These are phyloP conservation scores for Alethe castanea DNA, from an alignment of 2,113 vertebrate genomes.

Conservation along the genomic window DNA sequence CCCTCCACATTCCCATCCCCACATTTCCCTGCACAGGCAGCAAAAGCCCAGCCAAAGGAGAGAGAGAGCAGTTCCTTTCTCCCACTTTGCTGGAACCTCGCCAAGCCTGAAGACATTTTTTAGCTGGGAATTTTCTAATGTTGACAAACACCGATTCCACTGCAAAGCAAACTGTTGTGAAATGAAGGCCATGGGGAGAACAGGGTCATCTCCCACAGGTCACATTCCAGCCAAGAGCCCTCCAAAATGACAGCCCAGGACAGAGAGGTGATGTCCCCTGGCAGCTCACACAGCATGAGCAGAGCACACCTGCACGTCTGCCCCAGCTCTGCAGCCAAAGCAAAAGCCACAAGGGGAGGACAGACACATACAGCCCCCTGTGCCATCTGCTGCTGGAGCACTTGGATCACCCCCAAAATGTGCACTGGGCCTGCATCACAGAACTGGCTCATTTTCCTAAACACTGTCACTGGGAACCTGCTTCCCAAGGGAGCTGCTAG, in stretches of 20 bases:
- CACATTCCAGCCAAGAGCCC: neutral
- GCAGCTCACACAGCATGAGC: neutral
- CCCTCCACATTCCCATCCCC: neutral
- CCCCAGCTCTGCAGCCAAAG: neutral
- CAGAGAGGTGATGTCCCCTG: neutral
- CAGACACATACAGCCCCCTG: neutral
- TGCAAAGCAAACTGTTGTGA: neutral
- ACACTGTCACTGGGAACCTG: fast-evolving
- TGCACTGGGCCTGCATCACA: fast-evolving
- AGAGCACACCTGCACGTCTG: neutral
- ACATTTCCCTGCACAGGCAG: neutral
- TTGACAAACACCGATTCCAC: neutral
- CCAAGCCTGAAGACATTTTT: neutral
- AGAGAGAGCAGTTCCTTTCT: neutral
- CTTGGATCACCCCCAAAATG: neutral
- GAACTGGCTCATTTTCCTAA: neutral
- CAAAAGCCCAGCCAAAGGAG: neutral
- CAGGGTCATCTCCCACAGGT: neutral
- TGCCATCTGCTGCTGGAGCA: neutral
- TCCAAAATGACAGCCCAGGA: neutral
- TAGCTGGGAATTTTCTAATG: neutral
- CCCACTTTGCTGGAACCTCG: neutral
- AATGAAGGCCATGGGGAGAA: neutral
- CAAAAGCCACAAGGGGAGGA: neutral
- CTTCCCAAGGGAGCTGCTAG: neutral